Conservation (phyloP, 2,888 invertebrate species). For the Tetragnatha montana region DNA sequence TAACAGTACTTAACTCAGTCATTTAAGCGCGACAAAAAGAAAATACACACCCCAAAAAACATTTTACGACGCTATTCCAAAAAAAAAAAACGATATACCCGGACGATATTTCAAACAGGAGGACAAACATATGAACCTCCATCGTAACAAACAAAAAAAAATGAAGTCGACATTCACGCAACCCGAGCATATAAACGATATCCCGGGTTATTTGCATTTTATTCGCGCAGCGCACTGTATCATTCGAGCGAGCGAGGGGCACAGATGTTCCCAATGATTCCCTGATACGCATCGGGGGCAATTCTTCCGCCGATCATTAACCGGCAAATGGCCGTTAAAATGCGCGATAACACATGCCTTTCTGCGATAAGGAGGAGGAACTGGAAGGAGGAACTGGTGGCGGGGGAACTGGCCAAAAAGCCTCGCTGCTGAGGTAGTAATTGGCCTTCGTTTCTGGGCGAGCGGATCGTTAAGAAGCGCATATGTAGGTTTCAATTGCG, state of each 20-base stretch:
- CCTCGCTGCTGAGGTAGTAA: neutral
- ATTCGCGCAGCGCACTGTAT: slow-evolving; percentile 19
- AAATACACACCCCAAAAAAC: neutral
- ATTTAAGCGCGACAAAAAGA: slow-evolving; percentile 4
- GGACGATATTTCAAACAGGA: slow-evolving; percentile 24
- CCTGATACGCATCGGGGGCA: slow-evolving; percentile 59
- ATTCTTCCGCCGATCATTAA: slow-evolving; percentile 68
- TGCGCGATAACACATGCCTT: slow-evolving; percentile 56
- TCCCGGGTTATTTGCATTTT: slow-evolving; percentile 47
- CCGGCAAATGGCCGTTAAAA: slow-evolving; percentile 68
- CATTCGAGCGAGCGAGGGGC: slow-evolving; percentile 29
- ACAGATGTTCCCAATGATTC: slow-evolving; percentile 65
- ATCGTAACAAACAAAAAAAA: slow-evolving; percentile 35
- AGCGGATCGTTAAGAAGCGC: neutral
- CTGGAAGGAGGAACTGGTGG: neutral
- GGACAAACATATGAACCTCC: slow-evolving; percentile 8
- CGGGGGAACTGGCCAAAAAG: neutral
- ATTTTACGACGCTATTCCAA: neutral
- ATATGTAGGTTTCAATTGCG: neutral
- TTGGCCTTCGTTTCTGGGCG: neutral
- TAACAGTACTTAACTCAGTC: slow-evolving; percentile 11
- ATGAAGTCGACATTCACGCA: slow-evolving; percentile 9
- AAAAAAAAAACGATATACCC: neutral
- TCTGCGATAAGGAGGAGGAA: slow-evolving; percentile 10
- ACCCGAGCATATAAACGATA: slow-evolving; percentile 21